Evolutionary conservation across 2,888 invertebrate species (phyloP).

Genomic region (Zhuqinia jingwanae): DNA sequence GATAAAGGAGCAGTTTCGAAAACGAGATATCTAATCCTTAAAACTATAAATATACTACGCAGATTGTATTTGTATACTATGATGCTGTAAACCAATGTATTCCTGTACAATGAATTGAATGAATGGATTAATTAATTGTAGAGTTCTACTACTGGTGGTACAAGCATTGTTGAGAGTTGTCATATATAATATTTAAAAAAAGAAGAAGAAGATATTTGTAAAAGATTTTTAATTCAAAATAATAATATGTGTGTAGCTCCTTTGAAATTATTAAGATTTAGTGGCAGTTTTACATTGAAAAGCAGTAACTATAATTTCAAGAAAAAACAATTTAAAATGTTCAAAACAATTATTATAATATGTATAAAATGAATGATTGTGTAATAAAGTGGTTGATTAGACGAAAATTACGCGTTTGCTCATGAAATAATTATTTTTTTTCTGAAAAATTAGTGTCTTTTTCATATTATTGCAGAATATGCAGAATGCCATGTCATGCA

Average conservation of each 20-base stretch:
- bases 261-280: constrained; percentile 32
- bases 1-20: constrained; percentile 47
- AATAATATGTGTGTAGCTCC: constrained; percentile 30
- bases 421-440: too few species aligned
- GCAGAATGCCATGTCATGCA: too few species aligned
- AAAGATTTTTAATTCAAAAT: constrained; percentile 35
- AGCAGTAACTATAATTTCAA: constrained; percentile 33
- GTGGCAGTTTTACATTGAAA: constrained; percentile 49
- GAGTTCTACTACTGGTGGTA: constrained; percentile 44
- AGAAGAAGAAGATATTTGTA: constrained; percentile 21
- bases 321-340: constrained; percentile 23
- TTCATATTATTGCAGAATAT: too few species aligned
- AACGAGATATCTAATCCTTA: constrained; percentile 46
- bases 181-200: constrained; percentile 46
- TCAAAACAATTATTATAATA: constrained; percentile 52
- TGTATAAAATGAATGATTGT: constrained; percentile 69
- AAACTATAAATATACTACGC: constrained; percentile 30
- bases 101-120: constrained; percentile 45
- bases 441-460: not conserved
- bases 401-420: constrained; percentile 14
- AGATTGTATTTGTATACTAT: constrained; percentile 65
- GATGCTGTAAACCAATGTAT: constrained; percentile 53
- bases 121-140: constrained; percentile 26
- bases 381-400: constrained; percentile 73
- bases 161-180: constrained; percentile 61